phyloP scores from a whole-genome alignment of 2,888 invertebrate genomes.

The Acronicta psi region DNA sequence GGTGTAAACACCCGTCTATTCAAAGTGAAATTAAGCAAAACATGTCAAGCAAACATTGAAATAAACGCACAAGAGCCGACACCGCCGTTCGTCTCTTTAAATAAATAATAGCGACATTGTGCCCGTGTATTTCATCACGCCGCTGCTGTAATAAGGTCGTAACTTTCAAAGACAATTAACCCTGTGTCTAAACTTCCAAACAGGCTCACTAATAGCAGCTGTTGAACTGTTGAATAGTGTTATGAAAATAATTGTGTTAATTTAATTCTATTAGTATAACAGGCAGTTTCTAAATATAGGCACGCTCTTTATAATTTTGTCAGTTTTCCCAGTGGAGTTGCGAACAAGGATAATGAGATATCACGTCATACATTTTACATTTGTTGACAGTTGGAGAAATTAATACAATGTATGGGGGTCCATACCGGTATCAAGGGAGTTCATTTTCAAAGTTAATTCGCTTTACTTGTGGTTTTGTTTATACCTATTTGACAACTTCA shows the following conservation, averaged over 20 bases:
- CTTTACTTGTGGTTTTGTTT: conserved; percentile 7
- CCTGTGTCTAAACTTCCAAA: conserved; percentile 14
- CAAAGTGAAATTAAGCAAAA: conserved; percentile 22
- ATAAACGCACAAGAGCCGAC: conserved; percentile 17
- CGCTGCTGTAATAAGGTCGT: conserved; percentile 13
- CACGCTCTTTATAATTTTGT: conserved; percentile 30
- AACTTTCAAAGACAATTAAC: conserved; percentile 34
- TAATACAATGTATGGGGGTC: conserved; percentile 18
- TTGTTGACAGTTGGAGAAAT: conserved; percentile 15
- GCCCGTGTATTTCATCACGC: conserved; percentile 17
- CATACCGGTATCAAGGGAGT: conserved; percentile 17
- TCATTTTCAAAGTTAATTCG: conserved; percentile 9
- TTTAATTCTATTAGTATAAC: conserved; percentile 21
- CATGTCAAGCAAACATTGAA: conserved; percentile 26
- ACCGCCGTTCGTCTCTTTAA: conserved; percentile 12
- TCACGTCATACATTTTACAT: conserved; percentile 43
- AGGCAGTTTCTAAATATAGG: conserved; percentile 16
- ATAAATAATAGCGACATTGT: conserved; percentile 34
- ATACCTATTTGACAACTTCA: too few relatives aligned
- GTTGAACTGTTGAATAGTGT: conserved; percentile 4
- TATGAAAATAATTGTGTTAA: conserved; percentile 25
- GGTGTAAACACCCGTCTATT: conserved; percentile 1
- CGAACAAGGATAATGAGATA: conserved; percentile 32
- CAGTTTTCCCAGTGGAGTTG: conserved; percentile 31
- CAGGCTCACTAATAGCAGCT: conserved; percentile 16